Conservation (phyloP, 2,797 vertebrate genomes). For the Choloepus didactylus region DNA sequence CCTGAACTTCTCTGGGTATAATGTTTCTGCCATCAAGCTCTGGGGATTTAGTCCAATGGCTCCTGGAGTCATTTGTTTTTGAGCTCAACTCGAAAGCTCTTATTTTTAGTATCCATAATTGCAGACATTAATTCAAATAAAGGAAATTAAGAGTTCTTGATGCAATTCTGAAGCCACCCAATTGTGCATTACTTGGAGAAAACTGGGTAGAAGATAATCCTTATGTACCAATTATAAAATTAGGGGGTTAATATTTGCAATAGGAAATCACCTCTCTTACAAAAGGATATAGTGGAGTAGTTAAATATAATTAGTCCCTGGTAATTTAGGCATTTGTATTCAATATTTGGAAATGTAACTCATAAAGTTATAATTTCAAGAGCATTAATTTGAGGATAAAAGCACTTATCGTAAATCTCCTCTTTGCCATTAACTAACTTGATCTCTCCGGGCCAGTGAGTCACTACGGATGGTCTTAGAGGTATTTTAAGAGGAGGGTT, state of each 20-base stretch:
- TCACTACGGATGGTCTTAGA: too few relatives aligned
- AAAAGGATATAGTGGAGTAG: neutral
- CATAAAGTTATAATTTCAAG: constrained; percentile 43
- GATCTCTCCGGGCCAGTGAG: neutral
- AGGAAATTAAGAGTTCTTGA: neutral
- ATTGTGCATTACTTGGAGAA: neutral
- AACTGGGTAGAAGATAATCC: neutral
- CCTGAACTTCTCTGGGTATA: too few relatives aligned
- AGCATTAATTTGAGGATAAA: neutral
- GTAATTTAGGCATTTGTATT: neutral
- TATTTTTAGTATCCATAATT: constrained; percentile 16
- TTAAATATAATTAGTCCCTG: neutral
- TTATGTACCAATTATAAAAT: neutral
- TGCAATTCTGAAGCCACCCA: constrained; percentile 1
- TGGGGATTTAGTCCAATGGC: too few relatives aligned
- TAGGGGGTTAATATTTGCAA: neutral
- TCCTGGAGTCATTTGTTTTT: neutral
- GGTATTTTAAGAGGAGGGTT: too few relatives aligned
- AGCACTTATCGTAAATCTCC: neutral
- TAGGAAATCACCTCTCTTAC: neutral
- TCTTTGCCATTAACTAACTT: neutral
- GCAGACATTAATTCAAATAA: neutral
- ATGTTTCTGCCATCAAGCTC: too few relatives aligned
- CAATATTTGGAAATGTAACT: neutral
- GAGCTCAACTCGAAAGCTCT: neutral